Evolutionary conservation across 2,888 invertebrate genomes (phyloP), one percentile per base, ranked within the genome.

Genomic region (Antheraea yamamai): DNA sequence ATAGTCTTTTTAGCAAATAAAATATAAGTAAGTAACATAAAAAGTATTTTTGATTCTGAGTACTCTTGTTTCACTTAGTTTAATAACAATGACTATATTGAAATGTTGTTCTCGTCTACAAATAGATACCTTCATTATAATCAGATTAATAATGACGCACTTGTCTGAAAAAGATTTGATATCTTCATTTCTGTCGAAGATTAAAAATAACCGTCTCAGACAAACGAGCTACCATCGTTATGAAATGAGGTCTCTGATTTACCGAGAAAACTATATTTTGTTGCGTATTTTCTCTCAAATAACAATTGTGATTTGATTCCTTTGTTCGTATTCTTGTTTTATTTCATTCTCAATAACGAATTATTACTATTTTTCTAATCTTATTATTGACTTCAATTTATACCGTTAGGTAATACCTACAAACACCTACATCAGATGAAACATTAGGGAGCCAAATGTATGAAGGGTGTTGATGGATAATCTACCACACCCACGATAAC

Each of bases 121-220:
- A 39, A 39, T 39, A 39, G 39, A 39, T 39, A 35, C 7, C 39
- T 39, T 39, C 70, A 18, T 70, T 70, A 70, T n/a, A 70, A 70
- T 39, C 35, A 10, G 20, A 70, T 39, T 70, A 20, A 14, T 39
- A 70, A 70, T 20, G 70, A 39, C 35, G 70, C 68, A 68, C 10
- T 70, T 70, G 39, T 70, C 61, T 39, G 39, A 39, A 70, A 66
- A 70, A 70, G 39, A 70, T 70, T 70, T 70, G 70, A 70, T 70
- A 70, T 39, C 39, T 70, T 10, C n/a, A 20, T 7, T 39, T 39
- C n/a, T 20, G 18, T 66, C 26, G 64, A 6, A 20, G 70, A 70
- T 39, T 70, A 70, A 70, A 70, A 70, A 39, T 70, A 70, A 70
- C 18, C 16, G 26, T 16, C 64, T 30, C 30, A 66, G 30, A 66